A percentile compares a stretch with the other conserved stretches of the same genome.
phyloP scores from a whole-genome alignment of 1,140 invertebrate species.

The Zaprionus ghesquierei region DNA sequence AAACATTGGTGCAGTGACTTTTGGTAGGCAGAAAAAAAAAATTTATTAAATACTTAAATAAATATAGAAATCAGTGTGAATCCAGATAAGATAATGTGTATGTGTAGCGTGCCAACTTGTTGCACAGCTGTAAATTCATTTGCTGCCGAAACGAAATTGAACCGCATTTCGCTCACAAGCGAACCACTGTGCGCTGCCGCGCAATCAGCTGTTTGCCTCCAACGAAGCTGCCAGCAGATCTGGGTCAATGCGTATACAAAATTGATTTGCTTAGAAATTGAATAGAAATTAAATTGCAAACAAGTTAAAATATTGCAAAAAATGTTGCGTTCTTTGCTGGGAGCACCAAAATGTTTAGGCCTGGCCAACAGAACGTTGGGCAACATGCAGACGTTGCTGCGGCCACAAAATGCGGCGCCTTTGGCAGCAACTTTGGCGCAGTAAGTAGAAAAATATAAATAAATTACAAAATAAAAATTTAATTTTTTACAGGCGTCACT shows the following conservation, averaged over 20 bases:
- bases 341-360: constrained; percentile 38
- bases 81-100: not conserved
- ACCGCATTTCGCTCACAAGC: not conserved
- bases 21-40: not conserved
- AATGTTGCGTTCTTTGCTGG: constrained; percentile 53
- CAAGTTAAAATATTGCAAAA: not conserved
- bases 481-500: constrained; percentile 37
- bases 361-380: constrained; percentile 1
- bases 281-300: not conserved
- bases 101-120: not conserved
- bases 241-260: not conserved
- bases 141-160: not conserved
- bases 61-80: not conserved
- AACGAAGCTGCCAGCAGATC: not conserved
- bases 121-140: not conserved
- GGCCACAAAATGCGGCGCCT: not conserved
- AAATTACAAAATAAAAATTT: not conserved
- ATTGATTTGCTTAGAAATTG: not conserved
- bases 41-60: not conserved
- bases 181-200: constrained; percentile 6
- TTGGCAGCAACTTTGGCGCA: not conserved
- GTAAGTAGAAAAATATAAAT: constrained; percentile 17
- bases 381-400: not conserved
- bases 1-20: not conserved
- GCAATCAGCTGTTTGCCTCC: constrained; percentile 23